Conservation (phyloP, 37 sponge, comb jelly and placozoan genomes). For the Haliclona indistincta region DNA sequence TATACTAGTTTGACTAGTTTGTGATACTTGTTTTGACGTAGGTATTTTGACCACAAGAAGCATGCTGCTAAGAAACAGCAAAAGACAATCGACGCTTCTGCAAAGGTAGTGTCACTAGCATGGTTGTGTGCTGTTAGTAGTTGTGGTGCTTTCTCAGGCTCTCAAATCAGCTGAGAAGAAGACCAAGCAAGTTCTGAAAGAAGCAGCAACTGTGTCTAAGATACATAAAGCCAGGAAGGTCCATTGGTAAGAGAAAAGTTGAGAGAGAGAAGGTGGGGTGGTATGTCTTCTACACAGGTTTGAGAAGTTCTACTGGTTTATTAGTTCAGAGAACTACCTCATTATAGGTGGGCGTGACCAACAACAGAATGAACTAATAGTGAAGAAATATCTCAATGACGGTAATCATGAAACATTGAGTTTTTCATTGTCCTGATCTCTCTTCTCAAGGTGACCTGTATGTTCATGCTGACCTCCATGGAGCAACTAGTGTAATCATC, state of each 20-base stretch:
- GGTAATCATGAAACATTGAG: slow-evolving; percentile 33
- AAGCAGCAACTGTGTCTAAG: slow-evolving; percentile 77
- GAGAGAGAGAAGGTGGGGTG: too few species aligned
- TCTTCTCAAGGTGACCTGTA: slow-evolving; percentile 86
- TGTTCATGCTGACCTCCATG: slow-evolving; percentile 98
- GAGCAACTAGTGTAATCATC: slow-evolving; percentile 91
- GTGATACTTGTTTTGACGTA: too few species aligned
- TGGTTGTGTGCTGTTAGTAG: too few species aligned
- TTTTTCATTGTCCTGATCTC: background rate
- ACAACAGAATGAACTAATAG: slow-evolving; percentile 95
- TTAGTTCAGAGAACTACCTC: slow-evolving; percentile 93
- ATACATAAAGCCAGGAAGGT: slow-evolving; percentile 91
- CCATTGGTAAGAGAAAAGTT: too few species aligned
- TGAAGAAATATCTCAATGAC: slow-evolving; percentile 86
- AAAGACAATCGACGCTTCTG: too few species aligned
- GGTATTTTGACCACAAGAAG: too few species aligned
- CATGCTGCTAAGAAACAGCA: too few species aligned
- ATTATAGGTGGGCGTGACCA: slow-evolving; percentile 97
- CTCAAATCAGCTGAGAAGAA: slow-evolving; percentile 95
- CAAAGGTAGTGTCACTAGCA: too few species aligned
- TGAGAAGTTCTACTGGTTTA: slow-evolving; percentile 99
- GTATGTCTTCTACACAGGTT: too few species aligned
- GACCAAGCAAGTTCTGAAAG: slow-evolving; percentile 84
- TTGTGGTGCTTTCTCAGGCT: slow-evolving; percentile 48
- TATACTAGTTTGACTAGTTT: too few species aligned